Conservation (phyloP, 2,888 invertebrate species). For the Polymixis flavicincta region DNA sequence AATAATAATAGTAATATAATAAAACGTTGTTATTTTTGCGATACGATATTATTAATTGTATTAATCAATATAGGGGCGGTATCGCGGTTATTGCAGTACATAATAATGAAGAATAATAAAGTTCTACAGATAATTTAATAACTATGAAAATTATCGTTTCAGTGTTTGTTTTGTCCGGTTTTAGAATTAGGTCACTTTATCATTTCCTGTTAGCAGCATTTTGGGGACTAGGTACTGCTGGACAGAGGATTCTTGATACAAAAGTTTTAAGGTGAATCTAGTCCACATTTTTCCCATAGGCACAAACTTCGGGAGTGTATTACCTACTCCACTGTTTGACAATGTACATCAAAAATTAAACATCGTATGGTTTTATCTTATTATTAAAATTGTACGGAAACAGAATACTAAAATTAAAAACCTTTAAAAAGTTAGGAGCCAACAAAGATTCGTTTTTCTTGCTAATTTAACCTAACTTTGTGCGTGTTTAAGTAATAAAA, state of each 20-base stretch:
- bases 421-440: too few species aligned
- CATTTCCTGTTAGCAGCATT: conserved; percentile 2
- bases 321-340: too few species aligned
- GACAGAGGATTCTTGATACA: not conserved
- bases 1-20: conserved; percentile 5
- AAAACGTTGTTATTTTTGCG: conserved; percentile 40
- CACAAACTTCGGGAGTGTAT: too few species aligned
- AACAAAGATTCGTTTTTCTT: too few species aligned
- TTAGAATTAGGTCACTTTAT: conserved; percentile 36
- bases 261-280: too few species aligned
- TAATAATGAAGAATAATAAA: conserved; percentile 38
- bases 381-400: too few species aligned
- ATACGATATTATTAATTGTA: conserved; percentile 29
- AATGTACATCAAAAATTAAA: too few species aligned
- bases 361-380: too few species aligned
- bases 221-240: not conserved
- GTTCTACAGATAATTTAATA: conserved; percentile 13
- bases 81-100: conserved; percentile 29
- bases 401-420: too few species aligned
- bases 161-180: conserved; percentile 27
- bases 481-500: too few species aligned
- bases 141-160: conserved; percentile 14
- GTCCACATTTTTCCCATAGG: too few species aligned
- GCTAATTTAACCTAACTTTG: too few species aligned
- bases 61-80: conserved; percentile 38